These are phyloP conservation scores for Muscicapa adusta DNA, from an alignment of 2,113 vertebrate genomes.

Conservation along the genomic window DNA sequence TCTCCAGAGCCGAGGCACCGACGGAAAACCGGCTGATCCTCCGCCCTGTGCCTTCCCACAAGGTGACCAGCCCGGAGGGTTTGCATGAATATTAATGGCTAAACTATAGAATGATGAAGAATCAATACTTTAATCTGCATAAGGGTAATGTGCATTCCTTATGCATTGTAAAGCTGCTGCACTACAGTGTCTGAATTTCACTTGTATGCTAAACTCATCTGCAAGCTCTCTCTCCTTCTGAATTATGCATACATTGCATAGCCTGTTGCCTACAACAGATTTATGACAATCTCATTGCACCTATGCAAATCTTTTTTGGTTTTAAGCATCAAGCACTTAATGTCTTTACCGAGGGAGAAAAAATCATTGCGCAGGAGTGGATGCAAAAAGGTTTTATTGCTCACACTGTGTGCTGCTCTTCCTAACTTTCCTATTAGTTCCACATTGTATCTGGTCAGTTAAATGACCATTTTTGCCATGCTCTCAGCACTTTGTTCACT, in stretches of 20 bases:
- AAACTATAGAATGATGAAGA: not conserved
- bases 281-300: slow-evolving; percentile 54
- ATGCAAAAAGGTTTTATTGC: slow-evolving; percentile 42
- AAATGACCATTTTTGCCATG: not conserved
- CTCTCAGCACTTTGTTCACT: not conserved
- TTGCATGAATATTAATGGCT: slow-evolving; percentile 5
- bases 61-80: not conserved
- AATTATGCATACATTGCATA: slow-evolving; percentile 55
- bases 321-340: slow-evolving; percentile 44
- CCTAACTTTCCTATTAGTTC: not conserved
- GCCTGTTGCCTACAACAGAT: slow-evolving; percentile 58
- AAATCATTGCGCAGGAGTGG: not conserved
- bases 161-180: slow-evolving; percentile 7
- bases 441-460: slow-evolving; percentile 17
- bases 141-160: not conserved
- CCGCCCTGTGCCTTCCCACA: not conserved
- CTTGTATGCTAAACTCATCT: not conserved
- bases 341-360: slow-evolving; percentile 34
- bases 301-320: slow-evolving; percentile 54
- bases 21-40: not conserved
- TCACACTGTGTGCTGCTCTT: not conserved
- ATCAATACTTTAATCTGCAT: slow-evolving; percentile 48
- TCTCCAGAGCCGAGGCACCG: not conserved
- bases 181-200: slow-evolving; percentile 13
- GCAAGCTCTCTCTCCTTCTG: slow-evolving; percentile 22